Percentiles rank a stretch among this genome's conserved stretches.
Conservation (phyloP, 1,140 invertebrate genomes). For the Protaetia brevitarsis region DNA sequence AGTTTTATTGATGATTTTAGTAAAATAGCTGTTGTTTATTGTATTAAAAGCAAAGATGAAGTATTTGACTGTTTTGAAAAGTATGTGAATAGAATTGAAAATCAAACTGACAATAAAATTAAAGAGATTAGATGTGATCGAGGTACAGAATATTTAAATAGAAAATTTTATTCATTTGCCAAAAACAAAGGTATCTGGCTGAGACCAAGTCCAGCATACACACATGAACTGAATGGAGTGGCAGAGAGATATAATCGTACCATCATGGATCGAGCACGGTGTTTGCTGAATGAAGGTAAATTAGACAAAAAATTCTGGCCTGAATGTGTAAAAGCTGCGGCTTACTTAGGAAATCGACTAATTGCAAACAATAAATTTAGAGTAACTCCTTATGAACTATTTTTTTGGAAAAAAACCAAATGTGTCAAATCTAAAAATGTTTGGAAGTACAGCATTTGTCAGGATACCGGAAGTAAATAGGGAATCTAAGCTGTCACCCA, state of each 20-base stretch:
- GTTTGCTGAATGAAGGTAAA: constrained; percentile 36
- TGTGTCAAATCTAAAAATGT: constrained; percentile 23
- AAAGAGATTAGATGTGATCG: constrained; percentile 40
- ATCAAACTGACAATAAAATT: constrained; percentile 34
- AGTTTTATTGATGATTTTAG: constrained; percentile 44
- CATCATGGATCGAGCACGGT: constrained; percentile 34
- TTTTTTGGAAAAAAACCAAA: constrained; percentile 33
- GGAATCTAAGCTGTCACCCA: constrained; percentile 44
- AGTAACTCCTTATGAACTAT: constrained; percentile 39
- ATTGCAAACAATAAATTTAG: constrained; percentile 31
- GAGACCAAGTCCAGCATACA: constrained; percentile 30
- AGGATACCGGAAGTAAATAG: constrained; percentile 40
- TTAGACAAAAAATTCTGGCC: constrained; percentile 34
- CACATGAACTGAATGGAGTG: constrained; percentile 34
- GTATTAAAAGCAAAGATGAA: constrained; percentile 43
- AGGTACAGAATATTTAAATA: constrained; percentile 38
- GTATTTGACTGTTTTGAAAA: constrained; percentile 34
- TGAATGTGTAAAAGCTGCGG: constrained; percentile 35
- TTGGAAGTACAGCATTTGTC: constrained; percentile 44
- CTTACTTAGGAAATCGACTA: constrained; percentile 37
- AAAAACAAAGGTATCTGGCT: constrained; percentile 29
- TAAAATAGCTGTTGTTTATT: constrained; percentile 43
- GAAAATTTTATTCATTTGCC: constrained; percentile 30
- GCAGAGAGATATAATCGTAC: constrained; percentile 35
- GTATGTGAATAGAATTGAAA: constrained; percentile 33